A percentile compares a stretch with the other conserved stretches of the same genome.
Evolutionary conservation across 2,888 invertebrate genomes (phyloP).

Genomic region (Myathropa florea): DNA sequence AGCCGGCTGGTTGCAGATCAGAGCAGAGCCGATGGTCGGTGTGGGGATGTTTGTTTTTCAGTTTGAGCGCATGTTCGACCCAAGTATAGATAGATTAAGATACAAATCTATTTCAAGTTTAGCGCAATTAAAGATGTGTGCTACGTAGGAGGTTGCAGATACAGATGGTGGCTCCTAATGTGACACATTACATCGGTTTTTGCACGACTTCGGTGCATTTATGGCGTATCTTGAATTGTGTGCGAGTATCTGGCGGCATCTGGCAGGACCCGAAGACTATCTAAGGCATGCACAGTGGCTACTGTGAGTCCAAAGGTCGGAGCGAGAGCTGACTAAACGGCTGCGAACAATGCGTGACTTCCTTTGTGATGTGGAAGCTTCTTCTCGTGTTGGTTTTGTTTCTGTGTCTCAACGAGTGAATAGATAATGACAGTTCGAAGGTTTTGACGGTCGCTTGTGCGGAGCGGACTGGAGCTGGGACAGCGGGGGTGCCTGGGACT

Average conservation of each 20-base stretch:
- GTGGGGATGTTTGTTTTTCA: conserved; percentile 27
- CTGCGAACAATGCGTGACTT: neutral
- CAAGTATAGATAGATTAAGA: neutral
- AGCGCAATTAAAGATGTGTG: conserved; percentile 2
- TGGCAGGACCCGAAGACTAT: neutral
- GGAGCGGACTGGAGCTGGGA: no score
- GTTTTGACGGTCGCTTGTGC: neutral
- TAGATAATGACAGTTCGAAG: neutral
- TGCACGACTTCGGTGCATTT: neutral
- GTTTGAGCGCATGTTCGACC: neutral
- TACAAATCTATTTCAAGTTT: conserved; percentile 39
- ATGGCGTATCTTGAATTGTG: neutral
- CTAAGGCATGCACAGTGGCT: neutral
- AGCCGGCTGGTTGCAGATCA: neutral
- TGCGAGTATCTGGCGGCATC: neutral
- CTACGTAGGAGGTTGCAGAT: neutral
- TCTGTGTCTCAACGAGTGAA: no score
- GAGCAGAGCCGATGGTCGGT: neutral
- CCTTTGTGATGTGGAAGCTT: neutral
- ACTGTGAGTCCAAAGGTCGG: neutral
- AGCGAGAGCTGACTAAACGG: neutral
- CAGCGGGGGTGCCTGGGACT: neutral
- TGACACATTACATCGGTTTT: neutral
- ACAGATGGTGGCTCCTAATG: neutral
- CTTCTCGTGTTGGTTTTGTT: neutral